These are phyloP conservation scores for Prosapia bicincta DNA, from an alignment of 2,888 invertebrate species.

Conservation along the genomic window DNA sequence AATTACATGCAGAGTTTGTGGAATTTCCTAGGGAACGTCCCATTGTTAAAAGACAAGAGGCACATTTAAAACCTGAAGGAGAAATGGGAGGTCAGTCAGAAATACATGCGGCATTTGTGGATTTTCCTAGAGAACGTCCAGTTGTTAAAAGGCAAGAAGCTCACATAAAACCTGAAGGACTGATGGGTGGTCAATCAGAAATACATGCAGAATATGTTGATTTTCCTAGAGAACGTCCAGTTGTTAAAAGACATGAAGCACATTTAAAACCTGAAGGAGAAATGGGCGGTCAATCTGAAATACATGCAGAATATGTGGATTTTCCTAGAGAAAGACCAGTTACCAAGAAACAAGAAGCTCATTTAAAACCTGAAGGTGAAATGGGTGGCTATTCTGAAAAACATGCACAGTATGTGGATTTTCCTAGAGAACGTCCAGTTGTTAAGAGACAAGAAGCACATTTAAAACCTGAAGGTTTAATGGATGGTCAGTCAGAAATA, in stretches of 20 bases:
- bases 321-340: constrained; percentile 33
- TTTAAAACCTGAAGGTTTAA: constrained; percentile 34
- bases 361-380: constrained; percentile 31
- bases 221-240: constrained; percentile 33
- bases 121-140: constrained; percentile 33
- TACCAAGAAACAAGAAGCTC: constrained; percentile 28
- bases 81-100: constrained; percentile 29
- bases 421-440: constrained; percentile 22
- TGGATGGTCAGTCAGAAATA: constrained; percentile 29
- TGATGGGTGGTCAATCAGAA: constrained; percentile 29
- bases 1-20: constrained; percentile 23
- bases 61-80: constrained; percentile 33
- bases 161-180: constrained; percentile 32
- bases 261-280: constrained; percentile 32
- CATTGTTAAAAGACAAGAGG: constrained; percentile 25
- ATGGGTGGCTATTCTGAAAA: constrained; percentile 26
- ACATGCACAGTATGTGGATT: constrained; percentile 31
- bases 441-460: constrained; percentile 26
- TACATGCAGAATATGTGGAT: constrained; percentile 26
- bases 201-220: constrained; percentile 32
- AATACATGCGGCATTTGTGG: constrained; percentile 30
- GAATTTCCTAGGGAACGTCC: constrained; percentile 31
- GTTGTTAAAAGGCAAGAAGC: constrained; percentile 29
- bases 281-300: constrained; percentile 27
- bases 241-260: constrained; percentile 25